Evolutionary conservation across 2,888 invertebrate species (phyloP), one percentile per base, ranked within the genome.

Genomic region (Lypha dubia): DNA sequence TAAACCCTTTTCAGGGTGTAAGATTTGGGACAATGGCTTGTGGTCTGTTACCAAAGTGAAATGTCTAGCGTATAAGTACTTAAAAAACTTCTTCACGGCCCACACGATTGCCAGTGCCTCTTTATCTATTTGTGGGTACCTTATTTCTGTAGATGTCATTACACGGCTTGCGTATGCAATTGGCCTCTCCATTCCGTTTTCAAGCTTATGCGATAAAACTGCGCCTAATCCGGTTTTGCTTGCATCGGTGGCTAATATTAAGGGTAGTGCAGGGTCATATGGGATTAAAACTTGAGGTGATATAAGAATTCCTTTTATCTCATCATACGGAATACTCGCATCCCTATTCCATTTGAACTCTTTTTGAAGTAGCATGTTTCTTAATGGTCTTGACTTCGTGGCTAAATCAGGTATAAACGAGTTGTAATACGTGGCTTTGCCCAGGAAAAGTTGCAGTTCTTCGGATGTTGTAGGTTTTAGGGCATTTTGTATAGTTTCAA

Each of bases 11-110:
- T 49, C 46, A 8, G 85, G 84, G 38, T 85, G 77, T 13, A 85
- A 20, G 15, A 85, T 84, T 65, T 82, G 76, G 9, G 70, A 35
- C 17, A 76, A 38, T 13, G 84, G 80, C 28, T 86, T 85, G 62
- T 85, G 76, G 44, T 86, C 81, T 1, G 83, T 84, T 11, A 86
- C 60, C 8, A 86, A 51, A 6, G 71, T 83, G 17, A 46, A 86
- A 44, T 84, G 85, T 15, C 80, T 28, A 1, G 73, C 81, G 46
- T 84, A 84, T 41, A 81, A 15, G 46, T 79, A 84, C 35, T 75
- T 67, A 58, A 76, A 79, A 63, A 80, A 79, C n/a, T 76, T 81
- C 15, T 73, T 44, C 20, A 73, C 44, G 11, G 70, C 20, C 70
- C 56, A 70, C 5, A 70, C 56, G 24, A 60, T 60, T 15, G 63